Base-by-base conservation (phyloP, 2,797 vertebrate species). In the Rhyacichthys aspro region DNA sequence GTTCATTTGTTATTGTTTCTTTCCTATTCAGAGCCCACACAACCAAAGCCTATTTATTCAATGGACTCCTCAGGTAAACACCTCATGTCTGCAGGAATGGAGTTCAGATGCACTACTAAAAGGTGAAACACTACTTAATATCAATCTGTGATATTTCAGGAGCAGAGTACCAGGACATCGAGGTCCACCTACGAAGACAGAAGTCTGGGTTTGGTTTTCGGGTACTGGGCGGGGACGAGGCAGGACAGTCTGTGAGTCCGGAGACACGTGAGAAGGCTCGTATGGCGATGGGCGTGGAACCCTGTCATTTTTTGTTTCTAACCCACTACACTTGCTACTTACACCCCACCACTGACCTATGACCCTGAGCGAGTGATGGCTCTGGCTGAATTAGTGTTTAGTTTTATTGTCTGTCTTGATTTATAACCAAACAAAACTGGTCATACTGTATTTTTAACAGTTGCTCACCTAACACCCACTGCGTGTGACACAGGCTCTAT, bases 181-280 rank as follows among this genome's bases (percentile, higher is more conserved):
- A 98, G 90, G 96, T 99, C 79, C 94, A 96, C 74, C 94, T 99
- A 86, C 94, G 95, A 64, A 91, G 96, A 63, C 96, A 98, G 93
- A 96, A 98, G 83, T 97, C 96, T 38, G 98, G 98, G 39, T 99
- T 99, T 69, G 98, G 98, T 57, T 98, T 99, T 92, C 93, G 98
- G 79, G 96, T 99, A 79, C 92, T 99, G 59, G 98, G 98, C 55
- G 98, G 98, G 85, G 98, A 99, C 74, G 97, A 99, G 89, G 95
- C 96, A 15, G 97, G 96, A 72, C 98, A 98, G 88, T 95, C 97
- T 88, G 97, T 98, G 91, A 98, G 98, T 98, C 90, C 82, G 81
- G 89, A 92, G 82, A 76, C 90, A 47, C 85, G 89, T 87, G 90
- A 93, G 89, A 94, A 94, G 91, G 91, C 90, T 91, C 89, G 91